Conservation (phyloP, 2,797 vertebrate genomes). For the Micropoecilia bifurca region DNA sequence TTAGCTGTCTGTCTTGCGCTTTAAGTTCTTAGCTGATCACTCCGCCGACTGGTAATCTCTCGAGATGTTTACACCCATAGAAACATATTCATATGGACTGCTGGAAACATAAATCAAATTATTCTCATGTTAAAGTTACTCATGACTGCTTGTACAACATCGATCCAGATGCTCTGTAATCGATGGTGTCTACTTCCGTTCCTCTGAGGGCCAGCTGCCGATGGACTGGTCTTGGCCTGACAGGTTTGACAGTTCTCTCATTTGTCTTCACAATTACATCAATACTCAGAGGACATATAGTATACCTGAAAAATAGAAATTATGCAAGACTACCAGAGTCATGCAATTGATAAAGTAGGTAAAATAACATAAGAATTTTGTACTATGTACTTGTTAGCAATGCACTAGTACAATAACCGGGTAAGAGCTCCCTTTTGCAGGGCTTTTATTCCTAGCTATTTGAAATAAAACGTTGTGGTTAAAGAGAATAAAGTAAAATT, state of each 20-base stretch:
- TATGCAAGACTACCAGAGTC: neutral
- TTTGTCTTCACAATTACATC: slow-evolving; percentile 26
- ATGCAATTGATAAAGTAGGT: neutral
- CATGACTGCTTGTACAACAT: slow-evolving; percentile 37
- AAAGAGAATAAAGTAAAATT: neutral
- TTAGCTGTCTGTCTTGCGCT: slow-evolving; percentile 35
- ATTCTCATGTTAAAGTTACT: slow-evolving; percentile 39
- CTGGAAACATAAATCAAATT: slow-evolving; percentile 40
- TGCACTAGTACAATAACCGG: neutral
- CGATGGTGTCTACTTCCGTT: slow-evolving; percentile 14
- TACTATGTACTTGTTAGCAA: neutral
- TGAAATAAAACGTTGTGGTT: neutral
- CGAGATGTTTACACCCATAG: slow-evolving; percentile 39
- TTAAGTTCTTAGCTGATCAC: slow-evolving; percentile 29
- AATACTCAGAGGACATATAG: neutral
- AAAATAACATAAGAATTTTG: neutral
- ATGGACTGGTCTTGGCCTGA: slow-evolving; percentile 39
- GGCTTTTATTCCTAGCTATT: neutral
- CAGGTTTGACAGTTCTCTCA: slow-evolving; percentile 51
- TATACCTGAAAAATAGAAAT: neutral
- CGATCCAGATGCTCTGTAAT: slow-evolving; percentile 54
- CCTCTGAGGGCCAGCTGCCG: slow-evolving; percentile 24
- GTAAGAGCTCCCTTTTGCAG: neutral
- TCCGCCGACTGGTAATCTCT: slow-evolving; percentile 21
- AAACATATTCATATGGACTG: slow-evolving; percentile 42